Percentiles rank a stretch among this genome's conserved stretches.
phyloP scores from a whole-genome alignment of 2,113 vertebrate species.

The Poicephalus gulielmi region DNA sequence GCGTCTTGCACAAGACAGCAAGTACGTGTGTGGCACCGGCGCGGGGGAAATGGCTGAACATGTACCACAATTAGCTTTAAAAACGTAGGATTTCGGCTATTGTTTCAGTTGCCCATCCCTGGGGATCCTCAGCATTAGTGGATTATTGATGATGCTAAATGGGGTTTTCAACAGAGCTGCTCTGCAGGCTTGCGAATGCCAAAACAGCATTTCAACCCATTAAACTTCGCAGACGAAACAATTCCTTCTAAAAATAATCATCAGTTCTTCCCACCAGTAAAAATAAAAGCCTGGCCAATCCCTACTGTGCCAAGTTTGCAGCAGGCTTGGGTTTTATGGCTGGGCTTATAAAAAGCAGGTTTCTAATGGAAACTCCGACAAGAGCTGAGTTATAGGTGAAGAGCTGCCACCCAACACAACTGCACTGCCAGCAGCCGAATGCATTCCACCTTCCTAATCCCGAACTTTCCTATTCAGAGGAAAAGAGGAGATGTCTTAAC shows the following conservation, averaged over 20 bases:
- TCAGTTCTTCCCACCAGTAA: conserved; percentile 31
- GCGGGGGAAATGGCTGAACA: not conserved
- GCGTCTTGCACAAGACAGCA: not conserved
- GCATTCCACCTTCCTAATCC: conserved; percentile 31
- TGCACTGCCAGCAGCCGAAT: not conserved
- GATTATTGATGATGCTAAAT: conserved; percentile 48
- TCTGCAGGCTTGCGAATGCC: conserved; percentile 17
- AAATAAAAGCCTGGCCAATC: conserved; percentile 31
- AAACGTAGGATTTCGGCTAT: not conserved
- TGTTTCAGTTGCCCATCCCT: conserved; percentile 15
- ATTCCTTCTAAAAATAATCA: conserved; percentile 60
- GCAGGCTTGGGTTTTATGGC: conserved; percentile 35
- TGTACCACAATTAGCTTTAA: conserved; percentile 19
- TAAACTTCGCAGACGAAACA: conserved; percentile 23
- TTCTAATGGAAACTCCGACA: conserved; percentile 39
- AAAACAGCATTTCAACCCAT: conserved; percentile 53
- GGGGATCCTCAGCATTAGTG: conserved; percentile 14
- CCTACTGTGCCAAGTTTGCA: not conserved
- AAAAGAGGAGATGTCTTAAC: conserved; percentile 12
- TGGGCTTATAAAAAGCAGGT: conserved; percentile 38
- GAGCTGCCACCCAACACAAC: not conserved
- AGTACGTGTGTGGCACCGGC: not conserved
- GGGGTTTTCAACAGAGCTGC: conserved; percentile 44
- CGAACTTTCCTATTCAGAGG: not conserved
- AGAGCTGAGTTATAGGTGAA: not conserved